phyloP scores from a whole-genome alignment of 2,797 vertebrate species.

The Hippopotamyrus pictus region DNA sequence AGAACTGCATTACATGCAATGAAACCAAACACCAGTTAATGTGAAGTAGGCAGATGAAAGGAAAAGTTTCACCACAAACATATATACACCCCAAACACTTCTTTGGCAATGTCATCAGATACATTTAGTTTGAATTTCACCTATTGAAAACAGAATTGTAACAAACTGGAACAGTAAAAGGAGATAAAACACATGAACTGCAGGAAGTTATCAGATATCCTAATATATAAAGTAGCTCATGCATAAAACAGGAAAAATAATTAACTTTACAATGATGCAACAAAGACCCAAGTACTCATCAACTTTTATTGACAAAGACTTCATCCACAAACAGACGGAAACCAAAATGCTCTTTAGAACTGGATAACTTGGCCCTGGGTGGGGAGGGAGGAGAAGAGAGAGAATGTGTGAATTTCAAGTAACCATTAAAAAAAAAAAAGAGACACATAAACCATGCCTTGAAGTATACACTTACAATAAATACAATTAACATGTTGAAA shows the following conservation, averaged over 20 bases:
- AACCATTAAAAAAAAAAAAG: neutral
- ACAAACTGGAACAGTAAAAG: slow-evolving; percentile 37
- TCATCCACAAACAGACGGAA: slow-evolving; percentile 38
- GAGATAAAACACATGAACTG: slow-evolving; percentile 42
- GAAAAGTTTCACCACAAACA: neutral
- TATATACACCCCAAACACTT: neutral
- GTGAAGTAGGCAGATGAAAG: neutral
- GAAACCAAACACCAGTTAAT: neutral
- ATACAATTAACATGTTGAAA: neutral
- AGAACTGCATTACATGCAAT: neutral
- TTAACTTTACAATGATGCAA: slow-evolving; percentile 20
- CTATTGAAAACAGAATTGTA: neutral
- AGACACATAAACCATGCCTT: neutral
- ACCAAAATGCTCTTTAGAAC: slow-evolving; percentile 69
- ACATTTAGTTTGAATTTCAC: neutral
- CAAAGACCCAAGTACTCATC: slow-evolving; percentile 27
- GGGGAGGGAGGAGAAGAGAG: slow-evolving; percentile 13
- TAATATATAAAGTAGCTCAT: neutral
- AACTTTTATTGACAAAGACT: slow-evolving; percentile 58
- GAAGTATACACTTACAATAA: neutral
- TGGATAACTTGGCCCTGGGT: slow-evolving; percentile 97
- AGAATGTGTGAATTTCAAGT: slow-evolving; percentile 18
- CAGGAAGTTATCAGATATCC: slow-evolving; percentile 37
- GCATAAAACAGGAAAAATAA: neutral
- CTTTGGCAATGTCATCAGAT: neutral